Percentiles rank a stretch among this genome's conserved stretches.
phyloP scores from a whole-genome alignment of 2,797 vertebrate genomes.

The Synaphobranchus kaupii region DNA sequence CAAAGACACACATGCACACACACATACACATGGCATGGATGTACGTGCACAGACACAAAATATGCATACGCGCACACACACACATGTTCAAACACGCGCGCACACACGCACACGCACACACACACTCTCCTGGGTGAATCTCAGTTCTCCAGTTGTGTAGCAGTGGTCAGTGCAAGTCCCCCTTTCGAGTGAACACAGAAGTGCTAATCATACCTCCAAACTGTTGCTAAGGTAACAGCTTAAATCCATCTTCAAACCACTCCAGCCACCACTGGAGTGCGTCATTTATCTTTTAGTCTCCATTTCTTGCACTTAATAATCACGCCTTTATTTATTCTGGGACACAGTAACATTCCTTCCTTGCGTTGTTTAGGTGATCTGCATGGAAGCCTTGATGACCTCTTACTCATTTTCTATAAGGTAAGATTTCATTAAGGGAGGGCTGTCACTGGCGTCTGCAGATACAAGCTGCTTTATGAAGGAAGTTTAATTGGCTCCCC shows the following conservation, averaged over 20 bases:
- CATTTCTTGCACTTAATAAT: neutral
- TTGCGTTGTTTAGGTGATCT: slow-evolving; percentile 82
- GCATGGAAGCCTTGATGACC: slow-evolving; percentile 92
- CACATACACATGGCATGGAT: neutral
- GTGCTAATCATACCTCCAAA: neutral
- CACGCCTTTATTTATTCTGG: neutral
- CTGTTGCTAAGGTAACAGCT: slow-evolving; percentile 14
- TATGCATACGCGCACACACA: neutral
- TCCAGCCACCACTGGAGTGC: neutral
- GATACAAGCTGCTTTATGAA: neutral
- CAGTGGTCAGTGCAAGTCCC: neutral
- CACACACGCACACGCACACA: neutral
- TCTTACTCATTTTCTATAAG: slow-evolving; percentile 96
- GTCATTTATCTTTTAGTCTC: neutral
- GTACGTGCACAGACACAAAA: neutral
- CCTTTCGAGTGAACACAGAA: neutral
- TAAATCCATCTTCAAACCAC: neutral
- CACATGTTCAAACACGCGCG: neutral
- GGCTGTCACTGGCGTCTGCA: neutral
- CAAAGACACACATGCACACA: neutral
- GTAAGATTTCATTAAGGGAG: slow-evolving; percentile 63
- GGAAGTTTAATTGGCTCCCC: too few relatives aligned
- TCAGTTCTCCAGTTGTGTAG: neutral
- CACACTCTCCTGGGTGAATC: neutral
- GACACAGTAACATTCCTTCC: slow-evolving; percentile 8